Conservation (phyloP, 2,888 invertebrate genomes). For the Corbicula japonica region DNA sequence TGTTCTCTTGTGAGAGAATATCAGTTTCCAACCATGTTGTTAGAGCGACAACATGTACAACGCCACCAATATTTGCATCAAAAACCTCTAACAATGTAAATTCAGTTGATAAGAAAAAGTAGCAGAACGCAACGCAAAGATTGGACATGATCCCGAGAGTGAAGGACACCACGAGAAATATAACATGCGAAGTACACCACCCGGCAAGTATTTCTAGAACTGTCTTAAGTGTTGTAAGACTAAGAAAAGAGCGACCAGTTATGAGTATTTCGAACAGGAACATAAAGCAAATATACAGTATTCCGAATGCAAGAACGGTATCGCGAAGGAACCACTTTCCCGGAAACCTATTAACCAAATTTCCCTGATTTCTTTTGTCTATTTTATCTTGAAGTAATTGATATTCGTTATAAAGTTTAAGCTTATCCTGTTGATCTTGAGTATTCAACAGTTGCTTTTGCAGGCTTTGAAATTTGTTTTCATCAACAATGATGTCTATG, state of each 20-base stretch:
- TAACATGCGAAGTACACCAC: constrained; percentile 15
- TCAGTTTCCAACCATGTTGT: not conserved
- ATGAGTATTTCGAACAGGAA: constrained; percentile 1
- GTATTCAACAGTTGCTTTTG: not conserved
- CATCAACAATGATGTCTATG: not conserved
- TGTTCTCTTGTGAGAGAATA: not conserved
- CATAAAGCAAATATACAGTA: not conserved
- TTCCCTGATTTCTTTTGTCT: no score
- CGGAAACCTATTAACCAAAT: constrained; percentile 4
- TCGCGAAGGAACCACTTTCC: constrained; percentile 28
- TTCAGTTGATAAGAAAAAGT: constrained; percentile 12
- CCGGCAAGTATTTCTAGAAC: not conserved
- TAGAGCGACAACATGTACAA: not conserved
- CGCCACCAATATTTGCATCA: constrained; percentile 12
- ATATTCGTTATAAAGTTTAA: not conserved
- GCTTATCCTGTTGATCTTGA: not conserved
- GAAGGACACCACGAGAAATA: not conserved
- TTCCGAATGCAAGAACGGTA: not conserved
- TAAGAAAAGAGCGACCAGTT: not conserved
- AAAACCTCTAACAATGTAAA: not conserved
- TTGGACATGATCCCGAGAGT: constrained; percentile 1
- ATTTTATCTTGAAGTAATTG: no score
- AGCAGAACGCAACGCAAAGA: not conserved
- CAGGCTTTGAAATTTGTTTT: not conserved
- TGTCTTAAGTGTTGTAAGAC: not conserved